Base-by-base conservation (phyloP, 1,140 invertebrate genomes). In the Drosophila pruinosa region DNA sequence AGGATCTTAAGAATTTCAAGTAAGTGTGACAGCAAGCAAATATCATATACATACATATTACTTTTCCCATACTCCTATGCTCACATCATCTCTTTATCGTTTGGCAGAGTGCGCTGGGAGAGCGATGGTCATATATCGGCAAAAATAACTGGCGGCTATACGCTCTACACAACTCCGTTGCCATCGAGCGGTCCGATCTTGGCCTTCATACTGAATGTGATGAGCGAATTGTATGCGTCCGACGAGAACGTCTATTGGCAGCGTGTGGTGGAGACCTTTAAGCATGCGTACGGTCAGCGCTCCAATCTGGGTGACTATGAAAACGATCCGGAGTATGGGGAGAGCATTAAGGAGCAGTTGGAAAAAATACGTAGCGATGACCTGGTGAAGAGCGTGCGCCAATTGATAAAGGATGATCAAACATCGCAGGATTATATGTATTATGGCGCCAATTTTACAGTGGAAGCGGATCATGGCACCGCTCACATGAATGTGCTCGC, bases 201-300 rank as follows among this genome's bases (percentile, higher is more conserved):
- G 14, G 92, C 93, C 1, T 97, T 97, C 85, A 97, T 98, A 8
- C 88, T 99, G 41, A 97, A 97, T 80, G 93, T 98, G 47, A 91
- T 99, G 75, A 93, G 95, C 47, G 93, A 92, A 0, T 93, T 95
- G 69, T 65, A 94, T 12, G 90, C 94, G 34, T 92, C 92, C 2
- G 92, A 93, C 57, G 67, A 77, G 24, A 47, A 72, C 0, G 26
- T 89, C 4, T 93, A 93, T 70, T 95, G 94, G 92, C 98, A 99
- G 74, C 94, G 96, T 34, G 94, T 98, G 10, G 92, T 97, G 1
- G 98, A 99, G 92, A 94, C 96, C 1, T 98, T 98, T 82, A 99
- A 99, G 92, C 99, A 96, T 93, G 97, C 95, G 22, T 99, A 98
- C 91, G 98, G 97, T 0, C 94, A 94, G 75, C 93, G 98, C 56